Conservation (phyloP, 2,113 vertebrate genomes). For the Festucalex cinctus region DNA sequence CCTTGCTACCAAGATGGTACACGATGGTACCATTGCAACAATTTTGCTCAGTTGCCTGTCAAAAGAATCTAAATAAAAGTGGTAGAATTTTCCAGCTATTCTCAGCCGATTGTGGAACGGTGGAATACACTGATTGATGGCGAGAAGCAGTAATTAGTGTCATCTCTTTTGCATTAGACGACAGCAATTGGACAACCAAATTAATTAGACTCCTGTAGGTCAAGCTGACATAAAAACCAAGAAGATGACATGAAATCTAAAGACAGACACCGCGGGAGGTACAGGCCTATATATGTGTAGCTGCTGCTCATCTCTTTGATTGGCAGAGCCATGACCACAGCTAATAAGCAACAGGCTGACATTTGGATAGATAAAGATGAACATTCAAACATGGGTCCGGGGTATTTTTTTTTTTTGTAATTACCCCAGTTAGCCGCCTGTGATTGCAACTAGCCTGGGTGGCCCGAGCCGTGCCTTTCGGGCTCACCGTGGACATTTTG, state of each 20-base stretch:
- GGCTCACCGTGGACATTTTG: conserved; percentile 59
- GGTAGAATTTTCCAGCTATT: too few species aligned
- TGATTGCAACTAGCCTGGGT: conserved; percentile 52
- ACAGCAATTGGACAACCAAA: conserved; percentile 7
- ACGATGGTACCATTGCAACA: too few species aligned
- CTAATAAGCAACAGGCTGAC: conserved; percentile 71
- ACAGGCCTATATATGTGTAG: conserved; percentile 12
- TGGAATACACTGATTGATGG: neutral
- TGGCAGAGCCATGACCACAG: conserved; percentile 63
- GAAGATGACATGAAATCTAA: conserved; percentile 10
- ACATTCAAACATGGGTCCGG: conserved; percentile 57
- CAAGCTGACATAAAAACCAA: conserved; percentile 4
- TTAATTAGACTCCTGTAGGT: conserved; percentile 18
- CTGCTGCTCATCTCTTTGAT: conserved; percentile 49
- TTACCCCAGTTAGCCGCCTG: conserved; percentile 59
- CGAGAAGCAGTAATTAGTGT: neutral
- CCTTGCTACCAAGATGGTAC: too few species aligned
- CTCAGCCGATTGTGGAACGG: too few species aligned
- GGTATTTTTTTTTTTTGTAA: conserved; percentile 61
- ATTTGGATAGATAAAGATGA: conserved; percentile 74
- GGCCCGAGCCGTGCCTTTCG: conserved; percentile 47
- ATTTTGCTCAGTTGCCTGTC: too few species aligned
- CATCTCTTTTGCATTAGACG: conserved; percentile 13
- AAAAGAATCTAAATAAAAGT: too few species aligned
- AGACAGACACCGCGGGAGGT: conserved; percentile 29